Evolutionary conservation across 2,797 vertebrate genomes (phyloP).

Genomic region (Malurus leucopterus): DNA sequence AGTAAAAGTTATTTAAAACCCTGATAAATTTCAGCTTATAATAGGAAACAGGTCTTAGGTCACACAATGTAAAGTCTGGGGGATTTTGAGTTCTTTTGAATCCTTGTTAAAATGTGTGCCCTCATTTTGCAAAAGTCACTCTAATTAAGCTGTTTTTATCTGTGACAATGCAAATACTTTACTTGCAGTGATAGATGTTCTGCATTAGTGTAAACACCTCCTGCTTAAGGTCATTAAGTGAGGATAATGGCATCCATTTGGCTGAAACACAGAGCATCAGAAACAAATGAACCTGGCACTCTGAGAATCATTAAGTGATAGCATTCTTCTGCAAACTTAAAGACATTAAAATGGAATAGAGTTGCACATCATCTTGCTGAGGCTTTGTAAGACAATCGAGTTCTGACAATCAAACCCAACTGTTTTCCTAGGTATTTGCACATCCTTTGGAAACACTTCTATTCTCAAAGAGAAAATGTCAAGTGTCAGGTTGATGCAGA

Average conservation of each 20-base stretch:
- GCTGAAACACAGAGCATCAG: conserved; percentile 40
- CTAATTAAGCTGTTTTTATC: conserved; percentile 39
- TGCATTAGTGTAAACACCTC: conserved; percentile 53
- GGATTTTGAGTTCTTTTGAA: neutral
- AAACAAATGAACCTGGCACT: conserved; percentile 44
- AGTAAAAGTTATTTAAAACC: neutral
- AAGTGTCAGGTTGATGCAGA: neutral
- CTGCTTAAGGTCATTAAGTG: conserved; percentile 55
- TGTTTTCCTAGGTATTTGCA: neutral
- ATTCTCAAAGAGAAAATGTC: neutral
- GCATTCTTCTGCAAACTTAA: conserved; percentile 25
- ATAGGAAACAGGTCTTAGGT: neutral
- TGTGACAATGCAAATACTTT: conserved; percentile 19
- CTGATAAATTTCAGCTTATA: neutral
- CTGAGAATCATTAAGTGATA: conserved; percentile 26
- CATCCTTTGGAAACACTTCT: neutral
- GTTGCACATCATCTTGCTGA: neutral
- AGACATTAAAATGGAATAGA: neutral
- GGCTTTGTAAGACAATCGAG: neutral
- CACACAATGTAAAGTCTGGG: neutral
- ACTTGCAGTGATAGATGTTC: conserved; percentile 25
- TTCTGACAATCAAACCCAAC: neutral
- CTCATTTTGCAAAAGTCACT: neutral
- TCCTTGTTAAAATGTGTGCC: neutral
- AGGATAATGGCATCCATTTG: conserved; percentile 59